Evolutionary conservation across 2,113 vertebrate species (phyloP).

Genomic region (Eudyptes chrysolophus): DNA sequence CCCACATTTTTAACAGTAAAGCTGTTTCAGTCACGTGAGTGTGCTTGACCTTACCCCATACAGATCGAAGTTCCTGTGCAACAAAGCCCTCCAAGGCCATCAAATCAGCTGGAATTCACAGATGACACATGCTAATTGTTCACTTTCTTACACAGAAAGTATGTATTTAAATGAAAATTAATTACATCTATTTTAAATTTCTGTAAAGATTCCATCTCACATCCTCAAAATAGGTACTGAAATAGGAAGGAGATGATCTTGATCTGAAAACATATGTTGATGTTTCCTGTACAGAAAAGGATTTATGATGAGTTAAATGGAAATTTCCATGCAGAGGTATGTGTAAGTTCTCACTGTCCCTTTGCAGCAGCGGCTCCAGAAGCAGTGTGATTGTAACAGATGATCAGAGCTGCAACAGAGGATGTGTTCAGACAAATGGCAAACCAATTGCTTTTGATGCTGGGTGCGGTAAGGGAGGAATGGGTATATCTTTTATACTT

Average conservation of each 20-base stretch:
- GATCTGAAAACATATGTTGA: not conserved
- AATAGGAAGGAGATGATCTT: not conserved
- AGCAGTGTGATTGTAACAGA: not conserved
- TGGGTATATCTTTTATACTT: not conserved
- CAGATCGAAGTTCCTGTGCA: not conserved
- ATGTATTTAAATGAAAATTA: not conserved
- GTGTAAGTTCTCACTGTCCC: not conserved
- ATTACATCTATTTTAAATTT: not conserved
- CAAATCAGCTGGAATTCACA: not conserved
- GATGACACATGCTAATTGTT: not conserved
- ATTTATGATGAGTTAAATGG: not conserved
- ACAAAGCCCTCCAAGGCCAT: not conserved
- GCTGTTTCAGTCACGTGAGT: not conserved
- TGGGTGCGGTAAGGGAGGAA: not conserved
- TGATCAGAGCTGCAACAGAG: not conserved
- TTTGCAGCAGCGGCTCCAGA: not conserved
- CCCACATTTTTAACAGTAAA: not conserved
- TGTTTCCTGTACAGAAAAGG: not conserved
- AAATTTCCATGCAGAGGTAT: not conserved
- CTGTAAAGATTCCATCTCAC: not conserved
- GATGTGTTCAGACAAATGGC: conserved; percentile 30
- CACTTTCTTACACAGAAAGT: not conserved
- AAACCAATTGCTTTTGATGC: conserved; percentile 32
- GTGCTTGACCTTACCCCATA: not conserved
- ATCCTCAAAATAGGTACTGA: not conserved